Evolutionary conservation across 1,140 invertebrate species (phyloP), one percentile per base, ranked within the genome.

Genomic region (Trachymyrmex septentrionalis): DNA sequence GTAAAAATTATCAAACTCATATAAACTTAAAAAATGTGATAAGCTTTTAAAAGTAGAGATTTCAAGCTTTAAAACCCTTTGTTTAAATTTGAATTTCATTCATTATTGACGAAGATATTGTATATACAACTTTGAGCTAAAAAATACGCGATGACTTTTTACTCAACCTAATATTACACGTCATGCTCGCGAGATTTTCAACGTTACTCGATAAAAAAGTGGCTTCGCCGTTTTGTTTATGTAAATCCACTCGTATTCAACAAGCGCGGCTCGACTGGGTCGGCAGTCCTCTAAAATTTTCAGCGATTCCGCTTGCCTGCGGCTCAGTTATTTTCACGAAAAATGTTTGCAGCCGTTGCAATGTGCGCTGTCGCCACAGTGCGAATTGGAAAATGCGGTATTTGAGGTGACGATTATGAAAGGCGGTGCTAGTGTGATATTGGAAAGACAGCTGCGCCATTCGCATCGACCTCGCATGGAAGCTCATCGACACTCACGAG

Each of bases 191-290:
- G 57, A 61, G 76, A 67, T 86, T 88, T 81, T 81, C 87, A 75
- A 59, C 75, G 30, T 75, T 38, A 34, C 24, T 53, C 38, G 78
- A 75, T 80, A 85, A 87, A 90, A 92, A 50, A 91, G 71, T 84
- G 64, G 85, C 87, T 89, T 88, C 84, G 75, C 67, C 81, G 63
- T 88, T 88, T 91, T 87, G 72, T 89, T 92, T 86, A 87, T 82
- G 85, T 67, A 80, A 87, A 91, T 90, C 64, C 59, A 34, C 14
- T 55, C 6, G 12, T 38, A 57, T 16, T 30, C 64, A n/a, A 21
- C 50, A 14, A 63, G 24, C 53, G 5, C 30, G 53, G 38, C n/a
- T 50, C 27, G 2, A 12, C 7, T 24, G 50, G 57, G 82, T 64
- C 30, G 64, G 72, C 82, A 44, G 77, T 85, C 71, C 38, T 63